Conservation (phyloP, 1,140 invertebrate genomes). For the Atta texana region DNA sequence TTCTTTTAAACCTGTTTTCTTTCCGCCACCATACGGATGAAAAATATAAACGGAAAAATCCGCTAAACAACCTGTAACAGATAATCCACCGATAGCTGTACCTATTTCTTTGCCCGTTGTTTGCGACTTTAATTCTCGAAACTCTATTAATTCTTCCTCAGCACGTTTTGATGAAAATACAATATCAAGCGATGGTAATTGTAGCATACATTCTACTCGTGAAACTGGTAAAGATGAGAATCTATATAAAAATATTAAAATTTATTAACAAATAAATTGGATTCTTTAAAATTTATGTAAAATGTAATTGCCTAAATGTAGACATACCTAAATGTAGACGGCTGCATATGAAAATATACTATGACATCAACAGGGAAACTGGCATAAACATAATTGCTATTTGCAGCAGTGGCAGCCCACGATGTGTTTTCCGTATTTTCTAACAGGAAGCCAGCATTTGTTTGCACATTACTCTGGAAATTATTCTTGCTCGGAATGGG, state of each 20-base stretch:
- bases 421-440: conserved; percentile 84
- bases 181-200: conserved; percentile 97
- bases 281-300: not conserved
- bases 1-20: conserved; percentile 93
- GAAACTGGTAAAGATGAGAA: conserved; percentile 98
- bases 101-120: conserved; percentile 84
- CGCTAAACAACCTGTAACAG: conserved; percentile 97
- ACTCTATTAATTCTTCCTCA: conserved; percentile 90
- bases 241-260: conserved; percentile 81
- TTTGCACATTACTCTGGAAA: conserved; percentile 82
- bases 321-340: conserved; percentile 93
- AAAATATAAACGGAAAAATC: conserved; percentile 99
- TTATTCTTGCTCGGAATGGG: conserved; percentile 93
- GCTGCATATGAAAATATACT: conserved; percentile 99
- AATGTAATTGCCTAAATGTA: not conserved
- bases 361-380: conserved; percentile 99
- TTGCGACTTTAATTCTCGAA: conserved; percentile 86
- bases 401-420: conserved; percentile 85
- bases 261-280: not conserved
- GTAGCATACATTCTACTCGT: conserved; percentile 97
- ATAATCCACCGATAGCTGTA: conserved; percentile 93
- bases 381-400: conserved; percentile 93
- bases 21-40: conserved; percentile 97
- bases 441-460: conserved; percentile 78
- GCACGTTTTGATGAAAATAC: conserved; percentile 96